These are phyloP conservation scores for Stegodyphus dumicola DNA, from an alignment of 1,140 invertebrate species.

Conservation along the genomic window DNA sequence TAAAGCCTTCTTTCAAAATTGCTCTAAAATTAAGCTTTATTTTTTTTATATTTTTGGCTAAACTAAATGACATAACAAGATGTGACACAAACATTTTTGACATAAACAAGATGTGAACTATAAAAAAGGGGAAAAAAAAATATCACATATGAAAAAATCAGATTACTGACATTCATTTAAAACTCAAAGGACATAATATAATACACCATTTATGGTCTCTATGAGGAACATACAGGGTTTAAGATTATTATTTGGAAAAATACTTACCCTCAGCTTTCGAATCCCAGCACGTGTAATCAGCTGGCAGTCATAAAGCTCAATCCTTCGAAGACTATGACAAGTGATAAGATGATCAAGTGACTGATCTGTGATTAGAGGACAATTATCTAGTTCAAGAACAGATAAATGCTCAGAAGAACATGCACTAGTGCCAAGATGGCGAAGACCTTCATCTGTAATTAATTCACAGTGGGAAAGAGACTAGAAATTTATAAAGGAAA, in stretches of 20 bases:
- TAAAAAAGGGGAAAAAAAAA: too few species aligned
- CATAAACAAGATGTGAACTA: too few species aligned
- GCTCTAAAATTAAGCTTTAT: too few species aligned
- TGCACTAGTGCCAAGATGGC: slow-evolving; percentile 89
- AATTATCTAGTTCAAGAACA: slow-evolving; percentile 98
- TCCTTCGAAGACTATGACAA: slow-evolving; percentile 93
- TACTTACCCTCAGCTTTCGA: slow-evolving; percentile 86
- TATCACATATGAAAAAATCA: too few species aligned
- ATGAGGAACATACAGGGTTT: too few species aligned
- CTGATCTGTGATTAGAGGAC: slow-evolving; percentile 97
- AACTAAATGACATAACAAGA: too few species aligned
- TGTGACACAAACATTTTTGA: too few species aligned
- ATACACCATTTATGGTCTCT: too few species aligned
- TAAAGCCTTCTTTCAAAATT: too few species aligned
- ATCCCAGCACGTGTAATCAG: slow-evolving; percentile 96
- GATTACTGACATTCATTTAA: too few species aligned
- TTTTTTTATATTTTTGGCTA: too few species aligned
- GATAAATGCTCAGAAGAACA: slow-evolving; percentile 91
- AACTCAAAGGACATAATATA: too few species aligned
- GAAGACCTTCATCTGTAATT: slow-evolving; percentile 97
- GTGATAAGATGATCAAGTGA: slow-evolving; percentile 93
- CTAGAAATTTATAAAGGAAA: slow-evolving; percentile 70
- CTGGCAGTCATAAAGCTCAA: slow-evolving; percentile 99
- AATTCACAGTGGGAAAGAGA: slow-evolving; percentile 98
- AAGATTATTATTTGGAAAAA: neutral